Base-by-base conservation (phyloP, 2,113 vertebrate genomes). In the Mixornis gularis region DNA sequence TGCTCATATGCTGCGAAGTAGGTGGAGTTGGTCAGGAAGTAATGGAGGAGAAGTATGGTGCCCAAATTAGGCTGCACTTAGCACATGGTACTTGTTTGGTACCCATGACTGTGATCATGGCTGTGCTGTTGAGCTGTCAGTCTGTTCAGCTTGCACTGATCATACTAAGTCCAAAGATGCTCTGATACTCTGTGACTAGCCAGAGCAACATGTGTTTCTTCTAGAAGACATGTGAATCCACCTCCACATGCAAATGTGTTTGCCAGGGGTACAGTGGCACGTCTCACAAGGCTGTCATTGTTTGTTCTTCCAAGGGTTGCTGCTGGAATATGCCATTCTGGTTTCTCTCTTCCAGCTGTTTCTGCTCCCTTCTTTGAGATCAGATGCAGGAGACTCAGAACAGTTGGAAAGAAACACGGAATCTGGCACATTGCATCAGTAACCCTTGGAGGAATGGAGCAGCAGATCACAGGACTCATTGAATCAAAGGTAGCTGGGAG, bases 341-440 rank as follows among this genome's bases (percentile, higher is more conserved):
- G 92, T 96, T 96, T 97, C 96, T 97, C 94, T 97, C 95, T 97
- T 96, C 95, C 94, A 97, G 96, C 95, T 97, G 95, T 95, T 96
- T 97, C 96, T 97, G 95, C 89, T 96, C 92, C 94, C 92, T 96
- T 96, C 95, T 97, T 96, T 97, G 95, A 97, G 95, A 97, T 97
- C 95, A 97, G 95, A 97, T 97, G 93, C 92, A 97, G 95, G 95
- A 97, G 95, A 91, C 96, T 97, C 95, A 97, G 96, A 96, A 96
- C 93, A 97, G 95, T 95, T 96, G 96, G 95, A 96, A 96, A 95
- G 94, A 97, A 94, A 97, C 93, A 97, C 2, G 95, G 95, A 92
- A 94, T 94, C 94, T 97, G 97, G 94, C 96, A 96, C 89, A 95
- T 66, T 97, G 95, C 93, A 95, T 95, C 96, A 97, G 94, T 94